Evolutionary conservation across 53 echinoderm and acorn worm species (phyloP).

Genomic region (Antedon mediterranea): DNA sequence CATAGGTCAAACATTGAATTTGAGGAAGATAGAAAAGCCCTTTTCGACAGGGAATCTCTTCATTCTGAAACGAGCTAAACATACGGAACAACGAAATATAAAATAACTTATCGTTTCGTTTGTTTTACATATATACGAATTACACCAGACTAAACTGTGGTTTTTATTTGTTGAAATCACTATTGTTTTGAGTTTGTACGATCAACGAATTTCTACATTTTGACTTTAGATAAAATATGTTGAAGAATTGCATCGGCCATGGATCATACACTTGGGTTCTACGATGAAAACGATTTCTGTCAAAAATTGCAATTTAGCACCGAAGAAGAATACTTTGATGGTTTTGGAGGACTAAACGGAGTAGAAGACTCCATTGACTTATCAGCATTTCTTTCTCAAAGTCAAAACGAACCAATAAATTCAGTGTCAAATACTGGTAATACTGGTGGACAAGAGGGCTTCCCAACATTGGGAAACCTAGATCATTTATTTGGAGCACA

Average conservation of each 20-base stretch:
- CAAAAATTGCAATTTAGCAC: not conserved
- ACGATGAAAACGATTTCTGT: not conserved
- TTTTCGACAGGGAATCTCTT: not conserved
- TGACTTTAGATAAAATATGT: not conserved
- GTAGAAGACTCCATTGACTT: not conserved
- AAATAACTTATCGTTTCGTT: not conserved
- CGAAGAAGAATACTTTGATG: not conserved
- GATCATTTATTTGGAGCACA: not conserved
- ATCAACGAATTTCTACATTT: not conserved
- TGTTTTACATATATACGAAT: not conserved
- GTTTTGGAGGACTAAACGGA: not conserved
- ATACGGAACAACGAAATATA: not conserved
- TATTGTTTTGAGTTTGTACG: not conserved
- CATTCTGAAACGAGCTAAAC: not conserved
- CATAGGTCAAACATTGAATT: not conserved
- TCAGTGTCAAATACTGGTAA: not conserved
- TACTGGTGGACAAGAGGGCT: not conserved
- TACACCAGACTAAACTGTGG: not conserved
- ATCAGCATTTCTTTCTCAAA: not conserved
- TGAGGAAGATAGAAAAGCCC: not conserved
- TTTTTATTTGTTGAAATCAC: not conserved
- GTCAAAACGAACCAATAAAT: not conserved
- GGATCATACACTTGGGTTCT: not conserved
- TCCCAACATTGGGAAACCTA: slow-evolving; percentile 2
- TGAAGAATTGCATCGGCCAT: not conserved